Evolutionary conservation across 2,113 vertebrate genomes (phyloP).

Genomic region (Halcyon senegalensis): DNA sequence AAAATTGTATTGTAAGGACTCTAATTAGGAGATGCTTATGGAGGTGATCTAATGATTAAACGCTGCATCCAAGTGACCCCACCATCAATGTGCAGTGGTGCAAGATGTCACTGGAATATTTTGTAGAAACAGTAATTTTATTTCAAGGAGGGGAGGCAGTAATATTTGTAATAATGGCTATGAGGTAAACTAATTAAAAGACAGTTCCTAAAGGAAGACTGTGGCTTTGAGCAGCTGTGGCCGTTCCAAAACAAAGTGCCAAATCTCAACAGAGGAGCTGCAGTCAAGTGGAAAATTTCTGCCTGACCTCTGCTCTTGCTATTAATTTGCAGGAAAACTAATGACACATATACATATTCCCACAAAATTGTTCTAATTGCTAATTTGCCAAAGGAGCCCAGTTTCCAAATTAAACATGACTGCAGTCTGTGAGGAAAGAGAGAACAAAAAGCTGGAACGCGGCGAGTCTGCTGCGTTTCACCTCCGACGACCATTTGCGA

Average conservation of each 20-base stretch:
- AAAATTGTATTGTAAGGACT: conserved; percentile 93
- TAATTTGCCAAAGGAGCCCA: conserved; percentile 95
- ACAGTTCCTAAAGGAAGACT: conserved; percentile 87
- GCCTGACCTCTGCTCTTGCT: conserved; percentile 90
- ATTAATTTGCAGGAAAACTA: conserved; percentile 98
- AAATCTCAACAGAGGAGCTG: conserved; percentile 84
- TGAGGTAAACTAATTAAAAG: conserved; percentile 97
- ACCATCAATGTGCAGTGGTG: conserved; percentile 81
- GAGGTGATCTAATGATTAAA: conserved; percentile 96
- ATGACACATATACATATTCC: conserved; percentile 99
- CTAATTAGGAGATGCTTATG: conserved; percentile 94
- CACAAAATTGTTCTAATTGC: conserved; percentile 99
- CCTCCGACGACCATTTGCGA: conserved; percentile 71
- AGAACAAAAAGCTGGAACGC: conserved; percentile 72
- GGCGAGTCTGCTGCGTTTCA: conserved; percentile 61
- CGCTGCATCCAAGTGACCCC: conserved; percentile 88
- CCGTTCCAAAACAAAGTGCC: conserved; percentile 84
- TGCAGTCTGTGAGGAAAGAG: conserved; percentile 79
- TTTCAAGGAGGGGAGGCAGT: conserved; percentile 80
- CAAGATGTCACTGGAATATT: conserved; percentile 83
- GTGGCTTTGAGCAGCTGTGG: conserved; percentile 84
- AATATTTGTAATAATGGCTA: conserved; percentile 94
- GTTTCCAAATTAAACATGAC: conserved; percentile 95
- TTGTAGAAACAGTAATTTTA: conserved; percentile 84
- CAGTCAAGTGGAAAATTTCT: conserved; percentile 94